Conservation (phyloP, 2,113 vertebrate genomes). For the Mohoua ochrocephala region DNA sequence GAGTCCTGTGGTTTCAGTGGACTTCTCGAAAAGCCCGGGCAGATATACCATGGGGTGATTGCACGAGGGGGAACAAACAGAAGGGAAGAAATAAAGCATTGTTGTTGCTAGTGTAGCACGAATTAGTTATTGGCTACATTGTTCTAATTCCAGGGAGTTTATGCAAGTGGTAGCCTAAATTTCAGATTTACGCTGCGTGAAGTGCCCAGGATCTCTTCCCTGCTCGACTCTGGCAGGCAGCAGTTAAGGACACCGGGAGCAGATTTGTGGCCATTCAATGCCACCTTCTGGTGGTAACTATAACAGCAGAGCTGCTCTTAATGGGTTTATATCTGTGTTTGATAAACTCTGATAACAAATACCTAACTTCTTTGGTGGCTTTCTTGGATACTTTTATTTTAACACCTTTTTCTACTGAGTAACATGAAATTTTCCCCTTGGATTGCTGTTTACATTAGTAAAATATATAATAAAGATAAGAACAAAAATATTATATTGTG, state of each 20-base stretch:
- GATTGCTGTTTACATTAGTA: background rate
- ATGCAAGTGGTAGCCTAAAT: background rate
- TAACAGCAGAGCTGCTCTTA: background rate
- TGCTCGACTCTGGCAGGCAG: background rate
- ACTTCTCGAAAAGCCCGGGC: background rate
- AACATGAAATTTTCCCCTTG: background rate
- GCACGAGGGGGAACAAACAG: background rate
- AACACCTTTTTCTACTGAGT: background rate
- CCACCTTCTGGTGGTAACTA: slow-evolving; percentile 34
- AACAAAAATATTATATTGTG: background rate
- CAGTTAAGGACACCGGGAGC: background rate
- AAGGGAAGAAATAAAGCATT: background rate
- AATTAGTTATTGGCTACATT: background rate
- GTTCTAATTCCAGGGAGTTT: background rate
- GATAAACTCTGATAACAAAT: background rate
- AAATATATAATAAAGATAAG: background rate
- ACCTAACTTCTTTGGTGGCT: background rate
- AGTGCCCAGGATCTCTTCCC: too few species aligned
- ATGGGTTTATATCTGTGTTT: background rate
- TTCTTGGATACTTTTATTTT: background rate
- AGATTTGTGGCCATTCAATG: background rate
- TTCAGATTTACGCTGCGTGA: background rate
- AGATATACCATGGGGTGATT: background rate
- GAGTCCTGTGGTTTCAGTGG: background rate
- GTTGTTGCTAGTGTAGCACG: background rate